Percentiles rank a stretch among this genome's conserved stretches.
Conservation (phyloP, 2,888 invertebrate species). For the Leptura quadrifasciata region DNA sequence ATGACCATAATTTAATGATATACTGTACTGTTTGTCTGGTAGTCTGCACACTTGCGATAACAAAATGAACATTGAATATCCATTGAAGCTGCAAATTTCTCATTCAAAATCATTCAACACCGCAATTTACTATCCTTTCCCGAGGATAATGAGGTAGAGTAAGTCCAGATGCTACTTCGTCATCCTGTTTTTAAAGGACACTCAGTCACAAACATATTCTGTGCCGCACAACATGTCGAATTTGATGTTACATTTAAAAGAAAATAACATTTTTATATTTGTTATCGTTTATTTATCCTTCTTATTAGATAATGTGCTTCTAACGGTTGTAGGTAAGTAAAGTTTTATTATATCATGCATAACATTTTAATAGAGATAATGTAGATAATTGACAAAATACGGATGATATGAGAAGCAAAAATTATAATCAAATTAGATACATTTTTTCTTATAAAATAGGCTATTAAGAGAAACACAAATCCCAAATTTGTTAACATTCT, state of each 20-base stretch:
- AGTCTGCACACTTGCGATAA: slow-evolving; percentile 55
- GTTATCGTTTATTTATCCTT: slow-evolving; percentile 84
- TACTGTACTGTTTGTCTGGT: background rate
- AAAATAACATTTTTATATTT: slow-evolving; percentile 72
- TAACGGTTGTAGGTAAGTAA: slow-evolving; percentile 90
- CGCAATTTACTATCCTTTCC: slow-evolving; percentile 53
- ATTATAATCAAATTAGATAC: too few relatives aligned
- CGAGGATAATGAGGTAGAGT: slow-evolving; percentile 54
- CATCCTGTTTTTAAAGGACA: slow-evolving; percentile 34
- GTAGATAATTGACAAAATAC: too few relatives aligned
- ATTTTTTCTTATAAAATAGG: too few relatives aligned
- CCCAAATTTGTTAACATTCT: too few relatives aligned
- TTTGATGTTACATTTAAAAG: slow-evolving; percentile 38
- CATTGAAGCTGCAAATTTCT: slow-evolving; percentile 60
- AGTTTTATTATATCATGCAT: background rate
- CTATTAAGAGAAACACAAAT: too few relatives aligned
- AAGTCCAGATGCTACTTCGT: slow-evolving; percentile 58
- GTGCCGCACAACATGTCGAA: slow-evolving; percentile 45
- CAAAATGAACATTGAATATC: slow-evolving; percentile 56
- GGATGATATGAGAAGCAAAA: too few relatives aligned
- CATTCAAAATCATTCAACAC: slow-evolving; percentile 52
- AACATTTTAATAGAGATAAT: background rate
- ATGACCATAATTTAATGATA: background rate
- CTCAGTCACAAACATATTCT: slow-evolving; percentile 44
- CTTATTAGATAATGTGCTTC: slow-evolving; percentile 89